Base-by-base conservation (phyloP, 2,888 invertebrate species). In the Phoenoteleia sp. region DNA sequence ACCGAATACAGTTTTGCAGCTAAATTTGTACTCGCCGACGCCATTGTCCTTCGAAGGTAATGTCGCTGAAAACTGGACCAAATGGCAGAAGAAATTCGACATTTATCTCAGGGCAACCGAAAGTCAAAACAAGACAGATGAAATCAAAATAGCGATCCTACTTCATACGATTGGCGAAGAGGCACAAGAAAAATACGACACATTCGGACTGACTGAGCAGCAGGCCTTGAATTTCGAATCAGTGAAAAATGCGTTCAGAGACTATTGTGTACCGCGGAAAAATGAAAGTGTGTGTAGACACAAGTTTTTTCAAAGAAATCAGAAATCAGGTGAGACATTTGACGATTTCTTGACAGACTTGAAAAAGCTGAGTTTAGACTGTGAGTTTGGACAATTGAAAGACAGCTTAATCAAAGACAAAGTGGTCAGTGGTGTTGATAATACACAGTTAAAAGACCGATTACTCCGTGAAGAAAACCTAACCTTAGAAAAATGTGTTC, bases 131-230 rank as follows among this genome's bases (percentile, higher is more conserved):
- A 89, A 87, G 58, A 23, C 60, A 1, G 79, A 80, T 4, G 84
- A 79, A 54, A 76, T 84, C 9, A 88, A 89, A 64, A 81, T 88
- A 2, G 88, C 87, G 23, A 85, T 90, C 52, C 88, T 90, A 23
- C 66, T 90, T n/a, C 88, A 89, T 52, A 69, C 87, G 0, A 85
- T 89, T 36, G 88, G 88, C 15, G 75, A 88, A 3, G 89, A 88
- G 42, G 88, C 87, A 0, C 33, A 86, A 5, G 88, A 90, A 45
- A 85, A 86, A 33, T 89, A 45, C 45, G 87, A 89, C 7, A 89
- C 86, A 13, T 88, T 89, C 23, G 81, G 54, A n/a, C 64, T 89
- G 13, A 76, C 81, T 23, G 27, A 75, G 87, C 3, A 83, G 76
- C 9, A 81, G 82, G 21, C 36, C 13, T 4, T 11, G 36, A 85